These are phyloP conservation scores for Macquaria australasica DNA, from an alignment of 2,113 vertebrate species.

Conservation along the genomic window DNA sequence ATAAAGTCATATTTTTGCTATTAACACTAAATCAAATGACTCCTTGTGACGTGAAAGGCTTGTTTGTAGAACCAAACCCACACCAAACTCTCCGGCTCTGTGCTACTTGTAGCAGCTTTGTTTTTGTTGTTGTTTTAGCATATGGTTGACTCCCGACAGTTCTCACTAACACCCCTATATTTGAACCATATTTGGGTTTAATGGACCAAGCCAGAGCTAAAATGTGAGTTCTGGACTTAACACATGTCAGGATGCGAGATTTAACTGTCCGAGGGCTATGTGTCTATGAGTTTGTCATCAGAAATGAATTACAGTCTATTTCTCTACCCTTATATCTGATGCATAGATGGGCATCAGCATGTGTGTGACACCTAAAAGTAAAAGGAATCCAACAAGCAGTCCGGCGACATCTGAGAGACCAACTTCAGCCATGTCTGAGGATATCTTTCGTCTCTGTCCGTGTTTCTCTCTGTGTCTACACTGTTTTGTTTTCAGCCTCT, in stretches of 20 bases:
- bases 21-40: background rate
- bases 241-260: background rate
- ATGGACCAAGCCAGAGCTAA: background rate
- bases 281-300: background rate
- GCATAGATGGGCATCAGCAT: background rate
- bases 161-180: background rate
- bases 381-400: background rate
- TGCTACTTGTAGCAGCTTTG: background rate
- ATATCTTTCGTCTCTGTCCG: constrained; percentile 24
- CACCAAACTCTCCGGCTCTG: background rate
- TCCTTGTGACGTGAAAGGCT: background rate
- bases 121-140: background rate
- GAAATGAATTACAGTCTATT: background rate
- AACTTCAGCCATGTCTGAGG: constrained; percentile 36
- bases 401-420: background rate
- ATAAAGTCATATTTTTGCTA: background rate
- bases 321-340: background rate
- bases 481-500: constrained; percentile 65
- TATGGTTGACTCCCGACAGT: background rate
- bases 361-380: constrained; percentile 18
- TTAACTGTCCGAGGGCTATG: background rate
- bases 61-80: background rate
- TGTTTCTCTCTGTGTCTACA: constrained; percentile 48
- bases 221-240: background rate
- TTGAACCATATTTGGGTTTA: background rate